Evolutionary conservation across 2,888 invertebrate genomes (phyloP).

Genomic region (Nycteola revayana): DNA sequence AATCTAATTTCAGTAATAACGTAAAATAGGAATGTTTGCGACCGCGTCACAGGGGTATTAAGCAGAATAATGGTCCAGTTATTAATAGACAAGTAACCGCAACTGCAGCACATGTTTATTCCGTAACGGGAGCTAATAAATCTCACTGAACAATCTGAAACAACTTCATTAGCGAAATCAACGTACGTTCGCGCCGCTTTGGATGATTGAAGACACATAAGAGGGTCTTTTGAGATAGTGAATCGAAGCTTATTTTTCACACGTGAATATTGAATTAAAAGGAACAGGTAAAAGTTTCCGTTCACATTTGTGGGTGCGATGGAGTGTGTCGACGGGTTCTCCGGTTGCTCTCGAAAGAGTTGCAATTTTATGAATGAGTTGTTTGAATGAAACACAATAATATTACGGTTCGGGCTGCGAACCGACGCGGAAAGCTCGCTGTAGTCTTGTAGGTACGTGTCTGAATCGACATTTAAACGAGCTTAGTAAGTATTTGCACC

Average conservation of each 20-base stretch:
- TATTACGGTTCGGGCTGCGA: slow-evolving; percentile 51
- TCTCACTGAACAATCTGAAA: slow-evolving; percentile 62
- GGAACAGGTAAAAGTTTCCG: slow-evolving; percentile 39
- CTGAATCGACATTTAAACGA: slow-evolving; percentile 47
- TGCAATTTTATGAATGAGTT: slow-evolving; percentile 80
- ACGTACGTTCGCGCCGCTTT: slow-evolving; percentile 42
- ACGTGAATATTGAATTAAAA: slow-evolving; percentile 40
- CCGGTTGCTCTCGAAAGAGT: slow-evolving; percentile 62
- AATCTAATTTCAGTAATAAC: slow-evolving; percentile 49
- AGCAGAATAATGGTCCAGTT: slow-evolving; percentile 62
- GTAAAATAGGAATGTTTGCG: slow-evolving; percentile 50
- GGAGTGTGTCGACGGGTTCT: slow-evolving; percentile 58
- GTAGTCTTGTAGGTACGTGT: slow-evolving; percentile 44
- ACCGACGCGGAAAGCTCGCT: slow-evolving; percentile 52
- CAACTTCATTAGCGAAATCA: slow-evolving; percentile 72
- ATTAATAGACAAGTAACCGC: slow-evolving; percentile 66
- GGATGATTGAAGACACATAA: slow-evolving; percentile 49
- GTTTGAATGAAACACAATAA: slow-evolving; percentile 76
- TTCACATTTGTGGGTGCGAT: slow-evolving; percentile 55
- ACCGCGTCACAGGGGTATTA: slow-evolving; percentile 57
- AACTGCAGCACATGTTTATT: slow-evolving; percentile 64
- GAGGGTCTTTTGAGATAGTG: slow-evolving; percentile 37
- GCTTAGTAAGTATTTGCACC: slow-evolving; percentile 45
- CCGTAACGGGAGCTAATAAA: slow-evolving; percentile 64
- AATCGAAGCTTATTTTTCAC: slow-evolving; percentile 39